These are phyloP conservation scores for Acrocyrtus sp. DNA, from an alignment of 2,888 invertebrate species.

Conservation along the genomic window DNA sequence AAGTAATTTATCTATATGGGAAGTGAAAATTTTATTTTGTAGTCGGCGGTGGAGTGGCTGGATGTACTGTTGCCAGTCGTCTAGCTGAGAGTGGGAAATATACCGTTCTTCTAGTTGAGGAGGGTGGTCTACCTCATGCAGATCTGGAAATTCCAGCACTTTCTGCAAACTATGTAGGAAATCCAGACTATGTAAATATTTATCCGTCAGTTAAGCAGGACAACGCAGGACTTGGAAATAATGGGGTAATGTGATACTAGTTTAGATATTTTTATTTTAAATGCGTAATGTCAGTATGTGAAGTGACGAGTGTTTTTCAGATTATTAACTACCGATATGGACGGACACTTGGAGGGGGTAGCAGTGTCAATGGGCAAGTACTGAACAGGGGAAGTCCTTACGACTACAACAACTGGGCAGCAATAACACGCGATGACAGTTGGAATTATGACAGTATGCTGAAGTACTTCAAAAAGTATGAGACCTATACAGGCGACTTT, in stretches of 20 bases:
- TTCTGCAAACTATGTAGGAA: background rate
- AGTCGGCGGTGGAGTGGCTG: conserved; percentile 23
- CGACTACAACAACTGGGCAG: conserved; percentile 18
- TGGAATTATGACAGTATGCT: conserved; percentile 11
- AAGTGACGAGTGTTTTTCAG: background rate
- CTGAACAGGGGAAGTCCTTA: background rate
- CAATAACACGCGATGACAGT: background rate
- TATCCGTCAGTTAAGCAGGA: background rate
- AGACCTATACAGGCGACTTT: background rate
- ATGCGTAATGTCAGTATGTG: background rate
- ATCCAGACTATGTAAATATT: background rate
- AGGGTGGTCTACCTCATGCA: conserved; percentile 2
- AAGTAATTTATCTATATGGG: too few relatives aligned
- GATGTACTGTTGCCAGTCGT: background rate
- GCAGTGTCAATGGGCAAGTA: background rate
- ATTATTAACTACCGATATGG: background rate
- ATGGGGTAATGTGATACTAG: conserved; percentile 2
- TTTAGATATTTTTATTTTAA: too few relatives aligned
- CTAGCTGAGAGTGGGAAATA: background rate
- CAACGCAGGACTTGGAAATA: background rate
- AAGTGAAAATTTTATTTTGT: background rate
- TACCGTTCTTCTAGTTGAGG: conserved; percentile 17
- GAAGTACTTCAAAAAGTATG: background rate
- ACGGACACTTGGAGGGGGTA: background rate
- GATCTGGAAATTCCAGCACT: conserved; percentile 15